Evolutionary conservation across 92 coral and sea anemone species (phyloP), one percentile per base, ranked within the genome.

Genomic region (Epizoanthus fatuus): DNA sequence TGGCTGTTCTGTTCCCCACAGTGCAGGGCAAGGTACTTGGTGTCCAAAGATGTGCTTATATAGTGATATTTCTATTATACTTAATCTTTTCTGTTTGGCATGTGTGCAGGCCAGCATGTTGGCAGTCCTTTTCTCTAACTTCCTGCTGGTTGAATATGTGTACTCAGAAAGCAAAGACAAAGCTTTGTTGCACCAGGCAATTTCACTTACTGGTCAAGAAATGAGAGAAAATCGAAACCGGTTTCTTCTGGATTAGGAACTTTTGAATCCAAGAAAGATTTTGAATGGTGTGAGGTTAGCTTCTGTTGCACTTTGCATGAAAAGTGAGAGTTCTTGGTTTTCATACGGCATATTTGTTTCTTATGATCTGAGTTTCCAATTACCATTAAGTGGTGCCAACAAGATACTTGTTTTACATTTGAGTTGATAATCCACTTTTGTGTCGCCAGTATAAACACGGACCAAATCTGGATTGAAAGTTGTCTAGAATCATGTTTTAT

Each of bases 21-120:
- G 81, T 85, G 86, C 57, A 68, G 90, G 89, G 90, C 94, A 90
- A 89, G 91, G 97, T 89, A 87, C 93, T 91, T 97, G 97, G 98
- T 97, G 97, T 95, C 95, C 96, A 95, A 90, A 93, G 96, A 89
- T 81, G 93, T 90, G 87, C 73, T 58, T 76, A 79, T 3, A n/a
- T 15, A 84, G 62, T 45, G 73, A 22, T 39, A 38, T 69, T 75
- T 60, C 81, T 84, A 74, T 69, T 69, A 58, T 32, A 54, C 57
- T 60, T 42, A 38, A 52, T 52, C 88, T 62, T 75, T 65, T 75
- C 87, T 81, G 84, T 81, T 74, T 90, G 93, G 96, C 96, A 90
- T 80, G 89, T 62, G 82, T 60, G 70, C 38, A 77, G 69, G 45
- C 65, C 45, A 40, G 81, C 79, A 59, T 76, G 74, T 68, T 67